A percentile compares a stretch with the other conserved stretches of the same genome.
Evolutionary conservation across 1,140 invertebrate genomes (phyloP).

Genomic region (Rhopalosiphum maidis): DNA sequence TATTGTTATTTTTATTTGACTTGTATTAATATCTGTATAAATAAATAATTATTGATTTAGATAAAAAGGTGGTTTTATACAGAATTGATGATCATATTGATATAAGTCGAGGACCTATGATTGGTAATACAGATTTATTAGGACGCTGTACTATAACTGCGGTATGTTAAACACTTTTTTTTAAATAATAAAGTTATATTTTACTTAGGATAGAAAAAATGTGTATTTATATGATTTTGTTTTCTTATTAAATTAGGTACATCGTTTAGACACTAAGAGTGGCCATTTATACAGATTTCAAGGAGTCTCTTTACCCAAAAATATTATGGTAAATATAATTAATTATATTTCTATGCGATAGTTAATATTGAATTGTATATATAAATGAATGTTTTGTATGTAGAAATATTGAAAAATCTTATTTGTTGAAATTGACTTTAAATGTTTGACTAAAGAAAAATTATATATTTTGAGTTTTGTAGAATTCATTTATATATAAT

Average conservation of each 20-base stretch:
- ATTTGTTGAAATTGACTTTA: too few relatives aligned
- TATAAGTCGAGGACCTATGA: conserved; percentile 89
- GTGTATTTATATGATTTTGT: background rate
- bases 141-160: conserved; percentile 77
- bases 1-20: too few relatives aligned
- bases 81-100: conserved; percentile 85
- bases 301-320: conserved; percentile 82
- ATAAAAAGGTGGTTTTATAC: conserved; percentile 75
- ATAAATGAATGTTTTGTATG: background rate
- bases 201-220: background rate
- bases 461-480: too few relatives aligned
- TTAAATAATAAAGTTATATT: conserved; percentile 11
- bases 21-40: background rate
- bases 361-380: background rate
- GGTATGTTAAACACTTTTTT: conserved; percentile 62
- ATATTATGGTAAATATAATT: conserved; percentile 64
- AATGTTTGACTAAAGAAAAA: background rate
- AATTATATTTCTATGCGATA: background rate
- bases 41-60: conserved; percentile 55
- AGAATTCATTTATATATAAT: too few relatives aligned
- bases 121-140: conserved; percentile 77
- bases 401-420: too few relatives aligned
- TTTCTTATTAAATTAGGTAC: conserved; percentile 65
- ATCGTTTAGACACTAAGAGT: conserved; percentile 70
- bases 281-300: conserved; percentile 84